Evolutionary conservation across 2,113 vertebrate species (phyloP).

Genomic region (Hymenochirus boettgeri): DNA sequence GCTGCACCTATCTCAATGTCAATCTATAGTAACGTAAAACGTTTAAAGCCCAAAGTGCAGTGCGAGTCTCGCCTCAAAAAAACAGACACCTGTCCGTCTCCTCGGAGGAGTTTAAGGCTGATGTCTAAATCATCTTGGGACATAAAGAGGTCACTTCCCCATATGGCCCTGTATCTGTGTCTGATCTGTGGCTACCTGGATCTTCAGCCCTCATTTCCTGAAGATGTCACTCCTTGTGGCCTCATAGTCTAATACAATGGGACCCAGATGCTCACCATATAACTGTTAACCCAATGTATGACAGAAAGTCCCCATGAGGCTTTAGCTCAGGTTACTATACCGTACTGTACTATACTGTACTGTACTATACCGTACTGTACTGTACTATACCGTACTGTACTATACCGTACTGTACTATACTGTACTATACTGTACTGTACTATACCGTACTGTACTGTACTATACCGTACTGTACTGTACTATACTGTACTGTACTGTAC

Average conservation of each 20-base stretch:
- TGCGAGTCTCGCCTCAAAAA: background rate
- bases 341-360: too few species aligned
- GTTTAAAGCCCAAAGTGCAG: background rate
- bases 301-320: background rate
- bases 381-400: too few species aligned
- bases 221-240: background rate
- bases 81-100: background rate
- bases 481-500: too few species aligned
- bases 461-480: too few species aligned
- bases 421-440: too few species aligned
- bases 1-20: background rate
- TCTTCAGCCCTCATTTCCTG: background rate
- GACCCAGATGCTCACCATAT: background rate
- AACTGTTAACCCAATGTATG: slow-evolving; percentile 29
- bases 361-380: too few species aligned
- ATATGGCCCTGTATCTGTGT: too few species aligned
- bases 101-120: background rate
- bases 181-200: background rate
- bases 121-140: background rate
- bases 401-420: too few species aligned
- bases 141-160: background rate
- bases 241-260: background rate
- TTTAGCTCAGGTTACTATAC: too few species aligned
- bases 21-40: slow-evolving; percentile 14
- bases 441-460: too few species aligned